A percentile compares a stretch with the other conserved stretches of the same genome.
Conservation (phyloP, 2,113 vertebrate species). For the Hippoglossus stenolepis region DNA sequence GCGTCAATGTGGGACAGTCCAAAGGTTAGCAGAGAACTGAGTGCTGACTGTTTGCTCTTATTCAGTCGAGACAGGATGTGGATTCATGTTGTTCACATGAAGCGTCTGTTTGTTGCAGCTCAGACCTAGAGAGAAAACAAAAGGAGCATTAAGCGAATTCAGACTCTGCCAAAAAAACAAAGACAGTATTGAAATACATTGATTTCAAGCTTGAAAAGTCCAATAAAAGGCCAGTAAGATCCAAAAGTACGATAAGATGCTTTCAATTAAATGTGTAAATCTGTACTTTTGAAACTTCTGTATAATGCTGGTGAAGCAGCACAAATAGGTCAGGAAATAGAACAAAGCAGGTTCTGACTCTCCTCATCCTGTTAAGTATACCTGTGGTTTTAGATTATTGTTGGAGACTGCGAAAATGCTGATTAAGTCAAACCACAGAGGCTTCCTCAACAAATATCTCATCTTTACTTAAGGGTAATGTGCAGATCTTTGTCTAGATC, state of each 20-base stretch:
- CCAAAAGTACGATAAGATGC: neutral
- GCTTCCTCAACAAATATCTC: constrained; percentile 76
- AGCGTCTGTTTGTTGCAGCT: constrained; percentile 39
- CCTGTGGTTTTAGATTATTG: constrained; percentile 77
- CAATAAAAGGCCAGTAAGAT: constrained; percentile 1
- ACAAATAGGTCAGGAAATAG: constrained; percentile 80
- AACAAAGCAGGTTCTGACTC: constrained; percentile 67
- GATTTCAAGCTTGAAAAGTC: neutral
- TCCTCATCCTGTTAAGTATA: constrained; percentile 74
- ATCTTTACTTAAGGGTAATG: constrained; percentile 64
- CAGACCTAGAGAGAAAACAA: constrained; percentile 64
- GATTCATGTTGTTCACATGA: constrained; percentile 65
- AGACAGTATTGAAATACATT: constrained; percentile 17
- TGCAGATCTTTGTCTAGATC: constrained; percentile 74
- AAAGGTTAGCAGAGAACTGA: constrained; percentile 84
- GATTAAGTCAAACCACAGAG: constrained; percentile 78
- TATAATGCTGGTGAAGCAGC: constrained; percentile 60
- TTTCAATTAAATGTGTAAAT: constrained; percentile 51
- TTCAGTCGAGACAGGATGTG: constrained; percentile 69
- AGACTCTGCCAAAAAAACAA: constrained; percentile 27
- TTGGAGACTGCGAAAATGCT: constrained; percentile 72
- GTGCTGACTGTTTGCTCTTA: constrained; percentile 57
- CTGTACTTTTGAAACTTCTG: constrained; percentile 52
- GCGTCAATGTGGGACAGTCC: constrained; percentile 90
- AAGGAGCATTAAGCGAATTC: constrained; percentile 36